Evolutionary conservation across 2,888 invertebrate species (phyloP), one percentile per base, ranked within the genome.

Genomic region (Chrysomela aeneicollis): DNA sequence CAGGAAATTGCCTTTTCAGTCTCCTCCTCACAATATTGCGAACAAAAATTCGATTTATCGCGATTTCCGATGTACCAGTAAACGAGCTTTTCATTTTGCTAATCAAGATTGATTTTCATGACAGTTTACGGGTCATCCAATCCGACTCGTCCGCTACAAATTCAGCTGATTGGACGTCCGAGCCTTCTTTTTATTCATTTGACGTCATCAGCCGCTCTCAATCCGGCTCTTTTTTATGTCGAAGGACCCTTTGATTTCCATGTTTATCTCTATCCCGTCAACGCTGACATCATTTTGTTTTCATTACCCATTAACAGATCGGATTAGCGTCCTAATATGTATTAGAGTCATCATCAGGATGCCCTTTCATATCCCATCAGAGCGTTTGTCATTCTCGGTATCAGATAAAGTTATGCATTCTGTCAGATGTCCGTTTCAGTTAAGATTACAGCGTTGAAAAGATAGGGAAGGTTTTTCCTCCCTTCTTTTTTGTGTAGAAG

Each of bases 61-160:
- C 42, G 42, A 42, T 1, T 42, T 15, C 12, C 42, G 42, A 9
- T 35, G 32, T 35, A 35, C 5, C 10, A 9, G 32, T 15, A 15
- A 42, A 42, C 42, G 42, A 42, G 15, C 15, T 42, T 42, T 42
- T 12, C 15, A 42, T 3, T 10, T 42, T 42, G 42, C 42, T 42
- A 15, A 42, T 42, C 42, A 42, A 42, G n/a, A 42, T 42, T 42
- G 42, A 42, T 42, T 42, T 42, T 42, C n/a, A 42, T 42, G 42
- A 42, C 15, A 42, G 42, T 42, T 42, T 15, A 42, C 42, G 15
- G 42, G 42, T 42, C 42, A 42, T 42, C 15, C 42, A 8, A 42
- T 42, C 12, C 42, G 42, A n/a, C 42, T 42, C 42, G 42, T 12
- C n/a, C 42, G 42, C 42, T 42, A 10, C 42, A 15, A 42, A 42